Conservation (phyloP, 1,140 invertebrate genomes). For the Aplysia californica region DNA sequence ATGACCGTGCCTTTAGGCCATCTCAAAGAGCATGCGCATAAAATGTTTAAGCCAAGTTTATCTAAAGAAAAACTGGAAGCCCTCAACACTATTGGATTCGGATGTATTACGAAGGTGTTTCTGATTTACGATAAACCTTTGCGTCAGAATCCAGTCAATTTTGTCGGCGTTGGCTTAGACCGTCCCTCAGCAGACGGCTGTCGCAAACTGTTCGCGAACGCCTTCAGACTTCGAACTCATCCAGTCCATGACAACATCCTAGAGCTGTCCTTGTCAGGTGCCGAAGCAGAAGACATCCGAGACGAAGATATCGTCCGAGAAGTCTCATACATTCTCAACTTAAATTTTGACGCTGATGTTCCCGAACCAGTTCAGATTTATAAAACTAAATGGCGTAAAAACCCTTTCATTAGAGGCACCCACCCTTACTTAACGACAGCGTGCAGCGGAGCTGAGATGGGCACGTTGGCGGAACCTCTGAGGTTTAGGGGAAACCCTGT, state of each 20-base stretch:
- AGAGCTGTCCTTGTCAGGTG: background rate
- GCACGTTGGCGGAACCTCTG: background rate
- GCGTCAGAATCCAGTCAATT: background rate
- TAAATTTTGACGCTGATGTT: background rate
- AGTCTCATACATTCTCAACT: background rate
- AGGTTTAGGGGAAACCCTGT: background rate
- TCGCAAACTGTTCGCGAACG: too few relatives aligned
- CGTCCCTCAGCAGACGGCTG: too few relatives aligned
- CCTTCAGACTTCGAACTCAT: too few relatives aligned
- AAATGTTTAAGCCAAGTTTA: background rate
- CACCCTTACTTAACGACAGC: constrained; percentile 1
- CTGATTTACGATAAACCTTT: background rate
- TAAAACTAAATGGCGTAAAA: background rate
- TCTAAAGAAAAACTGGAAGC: background rate
- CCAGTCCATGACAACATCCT: background rate
- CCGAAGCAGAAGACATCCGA: background rate
- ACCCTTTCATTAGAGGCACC: background rate
- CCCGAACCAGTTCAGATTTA: background rate
- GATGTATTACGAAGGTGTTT: background rate
- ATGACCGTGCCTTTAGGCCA: background rate
- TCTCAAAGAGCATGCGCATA: background rate
- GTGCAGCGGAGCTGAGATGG: background rate
- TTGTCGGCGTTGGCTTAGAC: background rate
- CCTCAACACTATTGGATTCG: background rate
- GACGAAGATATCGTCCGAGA: background rate